Evolutionary conservation across 1,140 invertebrate genomes (phyloP), one percentile per base, ranked within the genome.

Genomic region (Drosophila pandora): DNA sequence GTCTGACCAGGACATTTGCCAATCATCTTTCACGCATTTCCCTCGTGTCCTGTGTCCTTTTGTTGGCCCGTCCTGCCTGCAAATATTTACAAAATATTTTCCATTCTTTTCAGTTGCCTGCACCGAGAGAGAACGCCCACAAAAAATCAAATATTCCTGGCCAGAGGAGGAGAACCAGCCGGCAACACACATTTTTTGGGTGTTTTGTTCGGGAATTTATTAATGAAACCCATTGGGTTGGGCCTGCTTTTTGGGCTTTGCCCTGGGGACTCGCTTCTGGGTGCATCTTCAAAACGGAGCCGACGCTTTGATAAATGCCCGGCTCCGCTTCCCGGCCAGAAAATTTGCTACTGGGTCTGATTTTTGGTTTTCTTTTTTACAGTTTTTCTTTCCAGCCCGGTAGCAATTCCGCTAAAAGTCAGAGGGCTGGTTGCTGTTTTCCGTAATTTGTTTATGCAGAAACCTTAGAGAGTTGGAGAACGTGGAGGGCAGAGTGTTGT

Each of bases 381-480:
- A 30, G 25, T 39, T 41, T 54, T 47, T 64, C 32, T 32, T 50
- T 21, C 68, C 64, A 34, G 59, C 57, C 61, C 83, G 61, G 83
- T 88, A 89, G 83, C 83, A 88, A 88, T 88, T 88, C 84, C 83
- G 84, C 69, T 88, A 88, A 88, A 88, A 89, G 75, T 82, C 58
- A 23, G 37, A 10, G 34, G 34, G 34, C 34, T 37, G 34, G 25
- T 54, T 47, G 45, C 57, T 32, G 56, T 49, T 58, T 64, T 41
- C 47, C 32, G 78, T 74, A 73, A 81, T 82, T 78, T 85, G 76
- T 50, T 74, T 85, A 84, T 81, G 71, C 76, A 68, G 61, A 76
- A 41, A 71, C 39, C 43, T 23, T 32, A 48, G 61, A 57, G 45
- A 53, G 43, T 50, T 64, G 58, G 57, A 58, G 63, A 70, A 74